Evolutionary conservation across 1,140 invertebrate genomes (phyloP).

Genomic region (Sarcophaga peregrina): DNA sequence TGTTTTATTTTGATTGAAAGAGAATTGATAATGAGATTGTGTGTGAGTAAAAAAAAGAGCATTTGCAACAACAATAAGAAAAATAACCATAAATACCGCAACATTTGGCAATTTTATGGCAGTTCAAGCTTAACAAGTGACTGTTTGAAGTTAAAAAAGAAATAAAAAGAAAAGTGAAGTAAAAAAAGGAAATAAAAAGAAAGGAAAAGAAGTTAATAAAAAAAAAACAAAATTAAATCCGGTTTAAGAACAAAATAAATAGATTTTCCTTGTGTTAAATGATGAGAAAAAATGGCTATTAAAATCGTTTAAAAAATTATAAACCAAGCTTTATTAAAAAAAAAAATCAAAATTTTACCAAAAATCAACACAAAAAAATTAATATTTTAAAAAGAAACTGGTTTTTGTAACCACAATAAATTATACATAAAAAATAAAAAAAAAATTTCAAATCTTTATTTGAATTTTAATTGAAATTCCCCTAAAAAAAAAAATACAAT

Average conservation of each 20-base stretch:
- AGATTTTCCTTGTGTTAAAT: background rate
- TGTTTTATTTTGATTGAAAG: background rate
- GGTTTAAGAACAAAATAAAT: background rate
- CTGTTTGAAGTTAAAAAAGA: background rate
- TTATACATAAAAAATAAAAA: background rate
- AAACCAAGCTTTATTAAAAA: background rate
- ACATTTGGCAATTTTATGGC: constrained; percentile 37
- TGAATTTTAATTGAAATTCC: background rate
- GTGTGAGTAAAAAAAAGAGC: background rate
- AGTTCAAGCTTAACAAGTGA: constrained; percentile 29
- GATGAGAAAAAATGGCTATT: background rate
- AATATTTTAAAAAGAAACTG: too few relatives aligned
- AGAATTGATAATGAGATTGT: background rate
- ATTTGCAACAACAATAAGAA: background rate
- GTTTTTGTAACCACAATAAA: too few relatives aligned
- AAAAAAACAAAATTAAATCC: background rate
- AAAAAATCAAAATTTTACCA: too few relatives aligned
- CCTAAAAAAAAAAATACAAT: background rate
- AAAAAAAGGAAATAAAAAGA: background rate
- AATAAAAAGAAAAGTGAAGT: background rate
- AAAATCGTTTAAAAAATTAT: background rate
- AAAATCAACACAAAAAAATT: background rate
- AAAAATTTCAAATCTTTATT: background rate
- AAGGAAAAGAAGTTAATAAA: background rate
- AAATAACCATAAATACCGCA: constrained; percentile 36